Evolutionary conservation across 2,113 vertebrate genomes (phyloP), one percentile per base, ranked within the genome.

Genomic region (Actenoides hombroni): DNA sequence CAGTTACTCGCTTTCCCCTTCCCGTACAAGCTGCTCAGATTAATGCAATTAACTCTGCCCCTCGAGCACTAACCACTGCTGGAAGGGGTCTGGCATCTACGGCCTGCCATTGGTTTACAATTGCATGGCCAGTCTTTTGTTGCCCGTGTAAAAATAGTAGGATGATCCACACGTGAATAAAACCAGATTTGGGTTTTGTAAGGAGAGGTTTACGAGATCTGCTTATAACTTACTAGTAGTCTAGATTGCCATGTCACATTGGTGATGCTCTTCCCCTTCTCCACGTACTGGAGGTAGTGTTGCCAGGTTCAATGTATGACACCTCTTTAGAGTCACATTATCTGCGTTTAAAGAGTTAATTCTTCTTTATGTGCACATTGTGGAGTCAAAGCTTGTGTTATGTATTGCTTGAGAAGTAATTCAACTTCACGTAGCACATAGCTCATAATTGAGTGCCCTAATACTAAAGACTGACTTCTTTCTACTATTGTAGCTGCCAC

Each of bases 331-430:
- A 68, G 39, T 23, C n/a, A 60, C 8, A 9, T 12, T 73, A 54
- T 10, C 44, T 25, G n/a, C n/a, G 33, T 82, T 56, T 83, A 14
- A 33, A 44, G 13, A 42, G 11, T 48, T 65, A 9, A 17, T 78
- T 59, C 0, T 0, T 37, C 14, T 68, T 82, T 85, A 35, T 40
- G 54, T 54, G 28, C 56, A 44, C 2, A 1, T 0, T 16, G 19
- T 9, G 9, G 29, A 82, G 37, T 64, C 15, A 25, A 1, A 0
- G 23, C 31, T 78, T 75, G 28, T 44, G 18, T 35, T 2, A 1
- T 13, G 1, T 16, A 29, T 11, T 51, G 49, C 29, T 65, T 33
- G 28, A n/a, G 61, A 69, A 75, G 35, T 51, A 31, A 61, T 46
- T 70, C 26, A 54, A 28, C 9, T 91, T 78, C 12, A 4, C 26